Percentiles rank a stretch among this genome's conserved stretches.
These are phyloP conservation scores for Morpho deidamia DNA, from an alignment of 2,888 invertebrate genomes.

Conservation along the genomic window DNA sequence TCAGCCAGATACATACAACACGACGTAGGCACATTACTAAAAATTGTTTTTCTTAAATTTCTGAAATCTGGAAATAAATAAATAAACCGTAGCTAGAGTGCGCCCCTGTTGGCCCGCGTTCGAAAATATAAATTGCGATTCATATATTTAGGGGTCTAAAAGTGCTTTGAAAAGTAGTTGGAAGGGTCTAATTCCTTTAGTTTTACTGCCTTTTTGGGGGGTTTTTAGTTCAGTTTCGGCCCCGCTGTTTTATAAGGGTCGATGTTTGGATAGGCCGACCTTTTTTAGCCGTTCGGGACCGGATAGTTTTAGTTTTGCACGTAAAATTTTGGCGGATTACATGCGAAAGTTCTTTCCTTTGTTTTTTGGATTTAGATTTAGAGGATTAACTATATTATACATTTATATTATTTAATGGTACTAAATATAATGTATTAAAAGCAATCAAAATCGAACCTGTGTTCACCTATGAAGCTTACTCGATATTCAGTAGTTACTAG, in stretches of 20 bases:
- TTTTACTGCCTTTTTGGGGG: slow-evolving; percentile 76
- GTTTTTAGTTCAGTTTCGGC: slow-evolving; percentile 56
- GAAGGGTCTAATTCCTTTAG: slow-evolving; percentile 73
- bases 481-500: no score
- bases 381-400: not conserved
- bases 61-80: not conserved
- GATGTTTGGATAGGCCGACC: slow-evolving; percentile 75
- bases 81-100: slow-evolving; percentile 19
- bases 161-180: slow-evolving; percentile 77
- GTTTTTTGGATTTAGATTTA: slow-evolving; percentile 18
- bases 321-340: slow-evolving; percentile 58
- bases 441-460: no score
- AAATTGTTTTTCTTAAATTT: no score
- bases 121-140: slow-evolving; percentile 76
- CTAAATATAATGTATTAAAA: no score
- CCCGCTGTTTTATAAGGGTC: slow-evolving; percentile 70
- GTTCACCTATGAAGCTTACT: no score
- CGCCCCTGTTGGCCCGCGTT: slow-evolving; percentile 41
- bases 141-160: slow-evolving; percentile 70
- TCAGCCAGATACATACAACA: no score
- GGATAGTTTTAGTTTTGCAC: slow-evolving; percentile 63
- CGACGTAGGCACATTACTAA: no score
- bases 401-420: no score
- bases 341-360: slow-evolving; percentile 52
- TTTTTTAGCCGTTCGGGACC: slow-evolving; percentile 65